These are phyloP conservation scores for Drosophila suboccidentalis DNA, from an alignment of 2,888 invertebrate species.

Conservation along the genomic window DNA sequence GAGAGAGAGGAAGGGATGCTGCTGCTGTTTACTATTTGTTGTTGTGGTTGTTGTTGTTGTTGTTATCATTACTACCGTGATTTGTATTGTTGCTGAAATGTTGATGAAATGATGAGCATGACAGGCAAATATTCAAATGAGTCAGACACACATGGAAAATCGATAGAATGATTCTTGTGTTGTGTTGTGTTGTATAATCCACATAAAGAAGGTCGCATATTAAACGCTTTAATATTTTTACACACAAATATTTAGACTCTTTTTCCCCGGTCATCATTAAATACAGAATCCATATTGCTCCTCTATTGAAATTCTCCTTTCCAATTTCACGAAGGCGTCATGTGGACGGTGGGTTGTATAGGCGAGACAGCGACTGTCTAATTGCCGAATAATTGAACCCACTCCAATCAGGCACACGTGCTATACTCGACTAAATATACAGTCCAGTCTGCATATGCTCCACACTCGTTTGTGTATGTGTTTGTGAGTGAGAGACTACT, in stretches of 20 bases:
- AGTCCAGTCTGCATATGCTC: constrained; percentile 15
- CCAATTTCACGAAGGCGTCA: constrained; percentile 21
- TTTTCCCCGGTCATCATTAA: background rate
- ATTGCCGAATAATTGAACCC: constrained; percentile 76
- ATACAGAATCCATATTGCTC: constrained; percentile 9
- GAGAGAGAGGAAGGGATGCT: constrained; percentile 14
- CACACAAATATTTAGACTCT: constrained; percentile 71
- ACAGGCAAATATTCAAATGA: constrained; percentile 75
- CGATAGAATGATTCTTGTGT: constrained; percentile 69
- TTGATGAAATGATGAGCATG: constrained; percentile 70
- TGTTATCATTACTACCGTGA: constrained; percentile 75
- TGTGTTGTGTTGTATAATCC: constrained; percentile 67
- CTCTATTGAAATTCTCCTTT: constrained; percentile 28
- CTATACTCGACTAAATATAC: constrained; percentile 44
- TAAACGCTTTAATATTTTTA: constrained; percentile 74
- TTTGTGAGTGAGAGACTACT: constrained; percentile 49
- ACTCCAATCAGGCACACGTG: constrained; percentile 66
- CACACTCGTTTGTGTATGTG: constrained; percentile 3
- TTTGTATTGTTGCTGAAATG: constrained; percentile 69
- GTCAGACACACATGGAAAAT: constrained; percentile 70
- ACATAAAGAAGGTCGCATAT: constrained; percentile 69
- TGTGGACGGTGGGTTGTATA: constrained; percentile 11
- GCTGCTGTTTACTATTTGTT: constrained; percentile 49
- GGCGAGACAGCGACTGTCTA: constrained; percentile 53
- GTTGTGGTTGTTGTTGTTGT: constrained; percentile 49